Percentiles rank a stretch among this genome's conserved stretches.
phyloP scores from a whole-genome alignment of 2,113 vertebrate genomes.

The Pelmatolapia mariae region DNA sequence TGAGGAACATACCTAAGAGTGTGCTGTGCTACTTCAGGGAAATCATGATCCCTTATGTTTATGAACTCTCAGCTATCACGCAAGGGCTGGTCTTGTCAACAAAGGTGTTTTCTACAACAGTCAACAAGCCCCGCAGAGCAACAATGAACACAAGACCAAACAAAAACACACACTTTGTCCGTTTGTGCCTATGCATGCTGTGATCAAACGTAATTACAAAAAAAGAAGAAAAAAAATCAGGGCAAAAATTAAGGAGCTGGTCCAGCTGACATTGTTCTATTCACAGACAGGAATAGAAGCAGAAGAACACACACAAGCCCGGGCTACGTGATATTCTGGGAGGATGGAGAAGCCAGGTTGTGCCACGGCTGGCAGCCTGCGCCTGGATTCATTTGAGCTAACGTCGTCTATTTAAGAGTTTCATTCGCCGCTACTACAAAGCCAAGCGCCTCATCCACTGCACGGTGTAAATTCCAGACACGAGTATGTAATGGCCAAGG shows the following conservation, averaged over 20 bases:
- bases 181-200: constrained; percentile 20
- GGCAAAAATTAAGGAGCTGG: neutral
- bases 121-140: neutral
- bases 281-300: constrained; percentile 1
- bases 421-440: neutral
- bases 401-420: neutral
- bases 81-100: constrained; percentile 11
- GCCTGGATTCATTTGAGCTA: neutral
- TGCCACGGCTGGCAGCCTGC: constrained; percentile 3
- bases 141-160: constrained; percentile 47
- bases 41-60: constrained; percentile 9
- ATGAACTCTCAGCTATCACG: neutral
- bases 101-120: constrained; percentile 4
- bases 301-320: neutral
- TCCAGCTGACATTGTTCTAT: constrained; percentile 23
- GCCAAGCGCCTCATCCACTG: neutral
- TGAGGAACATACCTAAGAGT: neutral
- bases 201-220: constrained; percentile 36
- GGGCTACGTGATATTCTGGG: neutral
- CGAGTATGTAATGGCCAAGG: constrained; percentile 55
- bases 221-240: neutral
- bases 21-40: neutral
- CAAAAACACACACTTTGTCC: constrained; percentile 18
- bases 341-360: neutral
- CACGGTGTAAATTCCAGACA: constrained; percentile 51